phyloP scores from a whole-genome alignment of 2,888 invertebrate species.

The Clitarchus hookeri region DNA sequence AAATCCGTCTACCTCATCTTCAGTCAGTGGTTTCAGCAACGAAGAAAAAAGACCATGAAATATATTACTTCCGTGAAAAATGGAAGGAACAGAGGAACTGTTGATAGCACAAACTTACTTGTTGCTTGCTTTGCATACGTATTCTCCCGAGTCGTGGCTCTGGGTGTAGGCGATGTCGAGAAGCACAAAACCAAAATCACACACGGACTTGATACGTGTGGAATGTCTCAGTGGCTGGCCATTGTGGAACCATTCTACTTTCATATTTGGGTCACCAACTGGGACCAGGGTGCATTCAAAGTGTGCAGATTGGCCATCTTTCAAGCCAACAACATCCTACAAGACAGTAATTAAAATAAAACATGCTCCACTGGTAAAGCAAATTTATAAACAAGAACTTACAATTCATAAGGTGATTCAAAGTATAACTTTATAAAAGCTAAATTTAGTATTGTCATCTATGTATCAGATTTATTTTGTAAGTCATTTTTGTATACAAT shows the following conservation, averaged over 20 bases:
- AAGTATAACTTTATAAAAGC: no score
- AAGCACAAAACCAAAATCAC: constrained; percentile 93
- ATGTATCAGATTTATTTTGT: no score
- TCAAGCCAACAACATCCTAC: constrained; percentile 79
- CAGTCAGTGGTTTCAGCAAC: no score
- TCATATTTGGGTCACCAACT: constrained; percentile 90
- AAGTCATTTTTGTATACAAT: no score
- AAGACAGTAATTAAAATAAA: constrained; percentile 30
- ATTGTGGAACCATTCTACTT: constrained; percentile 97
- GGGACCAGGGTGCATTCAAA: constrained; percentile 95
- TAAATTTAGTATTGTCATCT: no score
- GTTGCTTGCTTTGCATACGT: constrained; percentile 89
- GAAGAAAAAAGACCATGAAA: no score
- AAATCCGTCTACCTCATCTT: no score
- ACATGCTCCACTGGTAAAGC: no score
- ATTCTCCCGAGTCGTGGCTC: constrained; percentile 91
- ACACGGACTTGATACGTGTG: constrained; percentile 88
- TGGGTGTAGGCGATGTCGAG: constrained; percentile 94
- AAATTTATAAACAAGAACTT: no score
- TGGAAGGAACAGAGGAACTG: background rate
- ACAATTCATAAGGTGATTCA: no score
- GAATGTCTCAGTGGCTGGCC: constrained; percentile 87
- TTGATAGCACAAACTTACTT: constrained; percentile 56
- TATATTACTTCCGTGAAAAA: no score
- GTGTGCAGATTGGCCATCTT: constrained; percentile 92